Base-by-base conservation (phyloP, 2,797 vertebrate genomes). In the Pelobates cultripes region DNA sequence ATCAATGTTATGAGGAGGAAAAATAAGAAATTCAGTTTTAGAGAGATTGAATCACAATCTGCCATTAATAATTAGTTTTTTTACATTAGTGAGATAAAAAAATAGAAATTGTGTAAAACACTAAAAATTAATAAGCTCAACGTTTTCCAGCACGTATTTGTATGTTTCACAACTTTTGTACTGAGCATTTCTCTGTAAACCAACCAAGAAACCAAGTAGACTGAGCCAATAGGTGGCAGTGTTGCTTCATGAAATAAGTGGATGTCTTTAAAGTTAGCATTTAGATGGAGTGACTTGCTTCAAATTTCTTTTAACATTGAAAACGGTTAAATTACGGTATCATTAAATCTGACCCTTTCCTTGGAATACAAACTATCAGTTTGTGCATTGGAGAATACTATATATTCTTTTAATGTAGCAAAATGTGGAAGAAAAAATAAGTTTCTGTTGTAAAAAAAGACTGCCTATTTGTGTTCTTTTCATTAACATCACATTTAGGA, bases 181-280 rank as follows among this genome's bases (percentile, higher is more conserved):
- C 28, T 2, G 28, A 28, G 28, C 28, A 28, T 28, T 28, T 28
- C 28, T 28, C 28, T 28, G 28, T 28, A 28, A 28, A 28, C 28
- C 28, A 28, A 28, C 28, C 28, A 28, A 28, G 28, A 28, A 2
- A 28, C 28, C 28, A 28, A 28, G 28, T 28, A 28, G 47, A 3
- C 45, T 47, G 78, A 41, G 64, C 88, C 94, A 89, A 87, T 87
- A 94, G 93, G 87, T 93, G 93, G 92, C 93, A 88, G 85, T 92
- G 76, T 93, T 92, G 92, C 89, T 87, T 63, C 73, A 61, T 7
- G 4, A 9, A 66, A 51, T 40, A 43, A 2, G 3, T 41, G 0
- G 10, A 28, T 17, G 40, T 64, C 43, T 61, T 53, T 12, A 13
- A 68, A 64, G 43, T 75, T 63, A 3, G 41, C 44, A 78, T 43